Evolutionary conservation across 2,888 invertebrate species (phyloP), one percentile per base, ranked within the genome.

Genomic region (Conops quadrifasciatus): DNA sequence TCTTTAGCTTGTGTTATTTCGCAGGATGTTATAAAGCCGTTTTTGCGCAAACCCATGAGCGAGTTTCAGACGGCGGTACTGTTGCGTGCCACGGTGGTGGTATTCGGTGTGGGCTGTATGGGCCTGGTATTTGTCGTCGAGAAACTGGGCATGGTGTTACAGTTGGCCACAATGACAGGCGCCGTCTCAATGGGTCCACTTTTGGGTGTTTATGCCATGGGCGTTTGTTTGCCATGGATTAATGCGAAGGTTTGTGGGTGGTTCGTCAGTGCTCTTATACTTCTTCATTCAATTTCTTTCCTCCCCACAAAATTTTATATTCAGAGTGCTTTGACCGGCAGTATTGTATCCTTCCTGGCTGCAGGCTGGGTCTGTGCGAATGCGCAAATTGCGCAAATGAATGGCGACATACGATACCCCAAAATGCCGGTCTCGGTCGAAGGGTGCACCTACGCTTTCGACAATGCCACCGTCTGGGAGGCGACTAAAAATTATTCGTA

Each of bases 1-100:
- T 93, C 93, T 0, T 90, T 94, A 90, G 90, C 94, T 1, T 93
- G 93, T 11, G 93, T 94, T 0, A 91, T 93, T 56, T 88, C 92
- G 47, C 93, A 93, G 86, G 94, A 94, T 81, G 89, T 94, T 79
- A 89, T 92, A 79, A 92, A 91, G 76, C 92, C 93, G 0, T 88
- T 90, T 75, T 86, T 90, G 66, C 89, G 88, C 73, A 85, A 82
- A 71, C 85, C 89, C 28, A 80, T 90, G 0, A 88, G 89, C 2
- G 87, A 89, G 21, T 85, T 83, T 28, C 88, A 89, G 74, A 87
- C 87, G 0, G 88, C 86, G 47, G 87, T 90, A 78, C 80, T 93
- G 3, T 88, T 94, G 81, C 91, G 92, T 79, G 80, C 89, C 0
- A 89, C 92, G 16, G 93, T 93, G 16, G 87, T 93, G 0, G 74